Evolutionary conservation across 2,113 vertebrate species (phyloP).

Genomic region (Sorex araneus): DNA sequence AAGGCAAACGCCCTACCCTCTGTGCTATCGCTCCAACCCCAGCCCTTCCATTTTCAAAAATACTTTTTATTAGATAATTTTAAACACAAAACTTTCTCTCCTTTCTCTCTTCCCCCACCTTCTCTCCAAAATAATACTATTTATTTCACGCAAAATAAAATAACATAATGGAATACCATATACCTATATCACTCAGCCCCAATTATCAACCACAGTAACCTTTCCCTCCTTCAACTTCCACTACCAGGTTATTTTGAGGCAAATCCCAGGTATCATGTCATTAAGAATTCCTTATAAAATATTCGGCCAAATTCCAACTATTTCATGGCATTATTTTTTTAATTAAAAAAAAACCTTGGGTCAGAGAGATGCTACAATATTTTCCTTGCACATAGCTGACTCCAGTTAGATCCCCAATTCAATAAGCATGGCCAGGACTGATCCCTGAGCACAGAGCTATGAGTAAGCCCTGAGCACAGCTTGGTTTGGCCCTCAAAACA

Average conservation of each 20-base stretch:
- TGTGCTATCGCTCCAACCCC: too few relatives aligned
- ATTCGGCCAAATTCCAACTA: conserved; percentile 33
- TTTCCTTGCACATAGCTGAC: too few relatives aligned
- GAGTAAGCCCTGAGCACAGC: too few relatives aligned
- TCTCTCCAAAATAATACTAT: too few relatives aligned
- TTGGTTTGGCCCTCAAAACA: too few relatives aligned
- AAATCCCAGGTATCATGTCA: conserved; percentile 64
- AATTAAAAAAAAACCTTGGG: neutral
- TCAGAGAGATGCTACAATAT: too few relatives aligned
- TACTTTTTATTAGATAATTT: conserved; percentile 18
- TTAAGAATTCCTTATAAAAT: conserved; percentile 57
- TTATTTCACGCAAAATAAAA: neutral
- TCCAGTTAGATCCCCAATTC: too few relatives aligned
- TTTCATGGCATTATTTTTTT: neutral
- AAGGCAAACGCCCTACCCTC: too few relatives aligned
- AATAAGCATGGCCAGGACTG: too few relatives aligned
- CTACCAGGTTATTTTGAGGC: conserved; percentile 46
- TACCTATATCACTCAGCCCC: neutral
- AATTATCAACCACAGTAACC: neutral
- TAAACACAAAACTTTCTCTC: neutral
- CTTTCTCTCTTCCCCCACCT: too few relatives aligned
- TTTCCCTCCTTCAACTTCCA: neutral
- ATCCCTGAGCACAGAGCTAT: too few relatives aligned
- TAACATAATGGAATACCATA: conserved; percentile 27
- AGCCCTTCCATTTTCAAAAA: neutral